phyloP scores from a whole-genome alignment of 2,797 vertebrate genomes.

The Coregonus sp. region DNA sequence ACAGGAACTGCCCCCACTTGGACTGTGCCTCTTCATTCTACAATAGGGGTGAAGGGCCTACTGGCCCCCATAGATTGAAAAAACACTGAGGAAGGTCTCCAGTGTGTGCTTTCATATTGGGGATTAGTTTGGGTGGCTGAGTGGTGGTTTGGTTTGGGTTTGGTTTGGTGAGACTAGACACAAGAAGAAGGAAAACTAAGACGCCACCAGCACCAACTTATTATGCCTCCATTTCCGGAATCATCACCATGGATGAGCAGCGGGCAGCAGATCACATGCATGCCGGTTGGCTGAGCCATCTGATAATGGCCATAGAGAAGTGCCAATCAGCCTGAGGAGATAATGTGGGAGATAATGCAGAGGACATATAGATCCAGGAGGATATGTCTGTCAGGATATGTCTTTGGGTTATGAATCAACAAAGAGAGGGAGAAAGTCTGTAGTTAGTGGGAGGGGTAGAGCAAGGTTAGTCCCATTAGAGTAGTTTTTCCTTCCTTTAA shows the following conservation, averaged over 20 bases:
- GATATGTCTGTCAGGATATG: background rate
- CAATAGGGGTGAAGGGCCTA: too few species aligned
- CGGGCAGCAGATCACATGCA: constrained; percentile 47
- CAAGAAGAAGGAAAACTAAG: constrained; percentile 35
- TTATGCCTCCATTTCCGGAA: constrained; percentile 70
- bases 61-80: too few species aligned
- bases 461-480: constrained; percentile 46
- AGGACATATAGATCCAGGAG: background rate
- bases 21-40: too few species aligned
- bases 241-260: constrained; percentile 58
- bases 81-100: too few species aligned
- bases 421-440: constrained; percentile 25
- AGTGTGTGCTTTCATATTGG: constrained; percentile 24
- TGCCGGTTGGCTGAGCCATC: constrained; percentile 58
- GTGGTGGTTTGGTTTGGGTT: constrained; percentile 35
- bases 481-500: constrained; percentile 38
- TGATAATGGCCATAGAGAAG: constrained; percentile 63
- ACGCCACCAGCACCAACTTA: constrained; percentile 58
- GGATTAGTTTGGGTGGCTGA: constrained; percentile 41
- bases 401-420: background rate
- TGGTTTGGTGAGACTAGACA: constrained; percentile 50
- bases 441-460: constrained; percentile 42
- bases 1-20: too few species aligned
- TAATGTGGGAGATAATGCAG: background rate
- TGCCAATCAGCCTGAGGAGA: constrained; percentile 64